Evolutionary conservation across 1,140 invertebrate genomes (phyloP).

Genomic region (Fopius arisanus): DNA sequence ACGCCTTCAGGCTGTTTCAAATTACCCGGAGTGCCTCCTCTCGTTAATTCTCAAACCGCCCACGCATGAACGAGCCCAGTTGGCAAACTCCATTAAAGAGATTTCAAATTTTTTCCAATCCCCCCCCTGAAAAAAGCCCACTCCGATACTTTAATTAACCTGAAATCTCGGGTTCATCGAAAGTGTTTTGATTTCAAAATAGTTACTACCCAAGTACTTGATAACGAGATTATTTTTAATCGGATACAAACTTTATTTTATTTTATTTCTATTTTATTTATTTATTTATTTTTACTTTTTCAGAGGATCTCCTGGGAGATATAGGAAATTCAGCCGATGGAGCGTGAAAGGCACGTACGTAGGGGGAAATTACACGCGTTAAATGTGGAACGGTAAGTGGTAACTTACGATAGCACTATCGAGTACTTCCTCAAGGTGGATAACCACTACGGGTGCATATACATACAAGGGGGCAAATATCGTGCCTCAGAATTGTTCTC

Average conservation of each 20-base stretch:
- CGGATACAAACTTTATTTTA: no score
- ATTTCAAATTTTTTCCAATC: neutral
- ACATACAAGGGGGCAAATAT: neutral
- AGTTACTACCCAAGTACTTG: no score
- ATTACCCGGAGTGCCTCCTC: neutral
- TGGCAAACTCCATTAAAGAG: neutral
- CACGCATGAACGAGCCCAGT: neutral
- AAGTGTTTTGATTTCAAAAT: no score
- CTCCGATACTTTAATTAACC: neutral
- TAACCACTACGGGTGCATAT: neutral
- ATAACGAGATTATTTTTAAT: no score
- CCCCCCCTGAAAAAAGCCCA: no score
- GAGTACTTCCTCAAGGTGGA: neutral
- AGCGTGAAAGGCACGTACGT: conserved; percentile 9
- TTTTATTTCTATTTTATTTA: no score
- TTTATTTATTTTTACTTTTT: neutral
- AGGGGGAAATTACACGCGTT: conserved; percentile 2
- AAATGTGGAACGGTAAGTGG: conserved; percentile 27
- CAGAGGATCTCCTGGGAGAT: neutral
- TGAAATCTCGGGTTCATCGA: neutral
- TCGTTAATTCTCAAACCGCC: neutral
- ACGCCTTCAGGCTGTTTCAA: neutral
- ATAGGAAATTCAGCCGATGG: neutral
- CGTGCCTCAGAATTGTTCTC: neutral
- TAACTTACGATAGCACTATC: conserved; percentile 33